A percentile compares a stretch with the other conserved stretches of the same genome.
Conservation (phyloP, 2,888 invertebrate genomes). For the Ferrisia virgata region DNA sequence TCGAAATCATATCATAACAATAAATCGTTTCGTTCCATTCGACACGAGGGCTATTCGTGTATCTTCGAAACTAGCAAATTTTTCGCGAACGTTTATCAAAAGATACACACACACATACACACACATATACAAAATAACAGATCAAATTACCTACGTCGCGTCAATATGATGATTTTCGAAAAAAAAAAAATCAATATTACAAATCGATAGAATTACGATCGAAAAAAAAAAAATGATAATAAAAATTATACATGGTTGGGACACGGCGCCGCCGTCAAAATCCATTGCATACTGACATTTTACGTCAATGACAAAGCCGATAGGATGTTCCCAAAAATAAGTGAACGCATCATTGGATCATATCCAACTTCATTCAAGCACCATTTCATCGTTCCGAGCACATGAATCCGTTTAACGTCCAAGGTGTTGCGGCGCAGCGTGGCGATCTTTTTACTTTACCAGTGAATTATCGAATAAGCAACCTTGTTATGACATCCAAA, state of each 20-base stretch:
- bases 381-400: conserved; percentile 12
- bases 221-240: not conserved
- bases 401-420: not conserved
- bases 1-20: not conserved
- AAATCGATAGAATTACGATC: not conserved
- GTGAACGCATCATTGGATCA: conserved; percentile 34
- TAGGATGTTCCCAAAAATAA: conserved; percentile 45
- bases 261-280: not conserved
- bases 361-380: conserved; percentile 35
- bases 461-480: conserved; percentile 17
- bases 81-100: not conserved
- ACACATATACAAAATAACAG: no score
- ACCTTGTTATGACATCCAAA: conserved; percentile 16
- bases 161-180: not conserved
- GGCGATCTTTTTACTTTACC: not conserved
- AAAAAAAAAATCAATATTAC: not conserved
- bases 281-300: not conserved
- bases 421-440: not conserved
- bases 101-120: no score
- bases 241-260: not conserved
- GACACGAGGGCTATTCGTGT: no score
- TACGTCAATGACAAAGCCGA: conserved; percentile 38
- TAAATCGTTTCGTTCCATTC: not conserved
- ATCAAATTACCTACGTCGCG: not conserved
- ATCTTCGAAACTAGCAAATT: not conserved